These are phyloP conservation scores for Pteropus alecto DNA, from an alignment of 2,113 vertebrate genomes.

Conservation along the genomic window DNA sequence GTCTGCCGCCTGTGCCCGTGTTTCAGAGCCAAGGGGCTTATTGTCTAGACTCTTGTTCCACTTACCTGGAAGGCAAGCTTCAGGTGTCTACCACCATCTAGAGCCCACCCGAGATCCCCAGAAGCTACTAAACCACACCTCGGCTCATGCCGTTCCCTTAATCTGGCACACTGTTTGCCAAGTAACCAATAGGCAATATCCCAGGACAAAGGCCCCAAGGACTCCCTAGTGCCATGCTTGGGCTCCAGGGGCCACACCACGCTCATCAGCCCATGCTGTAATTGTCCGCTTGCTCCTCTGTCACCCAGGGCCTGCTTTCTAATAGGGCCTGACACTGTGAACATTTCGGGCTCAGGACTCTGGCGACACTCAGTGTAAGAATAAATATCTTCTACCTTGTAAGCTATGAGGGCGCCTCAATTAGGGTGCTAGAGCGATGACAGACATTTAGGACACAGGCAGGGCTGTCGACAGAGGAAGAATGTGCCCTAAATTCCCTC, in stretches of 20 bases:
- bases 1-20: background rate
- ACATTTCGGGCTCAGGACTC: background rate
- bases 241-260: rapidly evolving
- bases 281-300: background rate
- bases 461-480: too few species aligned
- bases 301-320: background rate
- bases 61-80: background rate
- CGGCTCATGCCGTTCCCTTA: background rate
- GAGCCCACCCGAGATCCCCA: background rate
- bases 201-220: background rate
- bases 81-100: background rate
- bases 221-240: too few species aligned
- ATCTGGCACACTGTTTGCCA: background rate
- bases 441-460: background rate
- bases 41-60: too few species aligned
- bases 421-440: background rate
- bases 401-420: background rate
- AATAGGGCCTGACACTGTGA: background rate
- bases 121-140: background rate
- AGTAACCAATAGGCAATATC: too few species aligned
- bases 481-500: background rate
- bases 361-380: background rate
- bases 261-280: background rate
- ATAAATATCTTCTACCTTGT: background rate
- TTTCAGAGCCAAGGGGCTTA: background rate